These are phyloP conservation scores for Stenodera caucasica DNA, from an alignment of 2,888 invertebrate species.

Conservation along the genomic window DNA sequence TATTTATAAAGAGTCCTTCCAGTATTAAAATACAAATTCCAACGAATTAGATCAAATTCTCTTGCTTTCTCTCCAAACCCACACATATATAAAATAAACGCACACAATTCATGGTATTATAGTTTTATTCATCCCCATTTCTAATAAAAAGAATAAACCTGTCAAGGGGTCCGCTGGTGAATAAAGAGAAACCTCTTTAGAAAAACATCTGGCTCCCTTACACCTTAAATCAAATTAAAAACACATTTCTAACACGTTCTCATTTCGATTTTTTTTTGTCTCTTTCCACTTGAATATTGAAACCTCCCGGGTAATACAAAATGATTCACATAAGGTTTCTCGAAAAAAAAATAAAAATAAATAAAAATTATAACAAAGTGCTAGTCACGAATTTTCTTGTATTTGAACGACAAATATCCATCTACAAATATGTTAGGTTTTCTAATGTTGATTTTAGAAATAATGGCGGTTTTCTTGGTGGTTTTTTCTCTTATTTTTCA, in stretches of 20 bases:
- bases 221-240: slow-evolving; percentile 9
- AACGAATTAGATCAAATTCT: background rate
- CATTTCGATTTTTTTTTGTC: background rate
- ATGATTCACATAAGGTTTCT: background rate
- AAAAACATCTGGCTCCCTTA: slow-evolving; percentile 4
- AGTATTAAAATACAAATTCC: background rate
- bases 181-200: background rate
- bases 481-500: background rate
- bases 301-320: background rate
- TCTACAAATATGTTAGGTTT: background rate
- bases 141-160: slow-evolving; percentile 7
- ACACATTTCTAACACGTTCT: slow-evolving; percentile 7
- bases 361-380: background rate
- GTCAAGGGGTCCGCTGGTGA: background rate
- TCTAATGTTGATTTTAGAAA: background rate
- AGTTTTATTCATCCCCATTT: slow-evolving; percentile 3
- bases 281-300: slow-evolving; percentile 4
- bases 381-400: slow-evolving; percentile 3
- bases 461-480: background rate
- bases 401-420: background rate
- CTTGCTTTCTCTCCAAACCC: too few species aligned
- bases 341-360: background rate
- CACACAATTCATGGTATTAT: background rate
- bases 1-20: slow-evolving; percentile 15
- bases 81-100: background rate